Percentiles rank a stretch among this genome's conserved stretches.
Conservation (phyloP, 2,113 vertebrate species). For the Scopus umbretta region DNA sequence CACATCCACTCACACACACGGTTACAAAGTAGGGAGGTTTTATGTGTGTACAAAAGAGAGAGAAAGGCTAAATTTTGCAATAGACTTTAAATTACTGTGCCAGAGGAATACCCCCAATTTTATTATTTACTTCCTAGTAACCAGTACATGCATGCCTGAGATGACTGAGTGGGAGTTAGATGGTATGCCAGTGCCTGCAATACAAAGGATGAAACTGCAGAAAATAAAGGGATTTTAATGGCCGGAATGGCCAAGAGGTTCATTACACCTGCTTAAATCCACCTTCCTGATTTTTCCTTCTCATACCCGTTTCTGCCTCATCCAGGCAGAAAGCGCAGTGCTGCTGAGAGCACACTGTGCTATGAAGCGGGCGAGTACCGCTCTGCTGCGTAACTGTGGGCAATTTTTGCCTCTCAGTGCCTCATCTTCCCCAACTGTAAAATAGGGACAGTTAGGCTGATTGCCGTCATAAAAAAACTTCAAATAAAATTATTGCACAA, state of each 20-base stretch:
- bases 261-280: neutral
- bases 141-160: neutral
- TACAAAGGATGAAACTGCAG: neutral
- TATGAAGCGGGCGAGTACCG: neutral
- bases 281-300: neutral
- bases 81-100: neutral
- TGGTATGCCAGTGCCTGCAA: neutral
- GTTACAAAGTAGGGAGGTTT: neutral
- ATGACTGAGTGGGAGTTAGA: neutral
- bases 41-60: neutral
- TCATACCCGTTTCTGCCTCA: neutral
- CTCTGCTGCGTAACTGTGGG: fast-evolving
- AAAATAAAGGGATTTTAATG: neutral
- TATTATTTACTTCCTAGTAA: constrained; percentile 9
- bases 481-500: neutral
- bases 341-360: neutral
- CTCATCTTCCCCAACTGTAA: neutral
- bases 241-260: neutral
- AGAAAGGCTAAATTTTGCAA: neutral
- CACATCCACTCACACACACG: neutral
- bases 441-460: neutral
- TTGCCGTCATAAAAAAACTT: neutral
- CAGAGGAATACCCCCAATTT: neutral
- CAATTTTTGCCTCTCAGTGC: neutral
- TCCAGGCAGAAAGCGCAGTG: neutral